Conservation (phyloP, 2,888 invertebrate species). For the Drosophila atroscutellata region DNA sequence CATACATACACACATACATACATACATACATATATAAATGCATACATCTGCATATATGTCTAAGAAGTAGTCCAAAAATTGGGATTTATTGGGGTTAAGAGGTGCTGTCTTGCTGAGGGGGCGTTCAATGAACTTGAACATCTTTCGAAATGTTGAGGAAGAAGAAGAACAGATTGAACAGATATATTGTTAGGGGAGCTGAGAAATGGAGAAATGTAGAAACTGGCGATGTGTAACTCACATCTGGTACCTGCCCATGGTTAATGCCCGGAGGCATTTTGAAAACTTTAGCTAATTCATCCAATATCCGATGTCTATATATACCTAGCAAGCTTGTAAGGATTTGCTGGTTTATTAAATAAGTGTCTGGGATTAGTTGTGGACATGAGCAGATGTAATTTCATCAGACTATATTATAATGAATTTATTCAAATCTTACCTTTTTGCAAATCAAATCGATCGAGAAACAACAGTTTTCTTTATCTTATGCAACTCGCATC, state of each 20-base stretch:
- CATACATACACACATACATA: neutral
- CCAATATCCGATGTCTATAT: neutral
- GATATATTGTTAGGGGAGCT: neutral
- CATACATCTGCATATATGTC: too few relatives aligned
- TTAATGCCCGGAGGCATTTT: neutral
- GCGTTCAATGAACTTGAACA: conserved; percentile 55
- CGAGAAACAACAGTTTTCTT: too few relatives aligned
- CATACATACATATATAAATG: too few relatives aligned
- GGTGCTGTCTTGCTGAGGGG: conserved; percentile 16
- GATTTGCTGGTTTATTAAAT: neutral
- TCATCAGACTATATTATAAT: neutral
- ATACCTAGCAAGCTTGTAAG: neutral
- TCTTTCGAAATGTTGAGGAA: neutral
- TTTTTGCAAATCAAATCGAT: neutral
- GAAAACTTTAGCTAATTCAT: neutral
- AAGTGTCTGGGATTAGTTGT: neutral
- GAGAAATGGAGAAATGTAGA: neutral
- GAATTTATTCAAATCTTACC: neutral
- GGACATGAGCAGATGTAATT: neutral
- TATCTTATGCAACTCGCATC: too few relatives aligned
- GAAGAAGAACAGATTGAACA: neutral
- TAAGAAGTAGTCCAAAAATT: conserved; percentile 16
- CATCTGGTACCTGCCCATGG: neutral
- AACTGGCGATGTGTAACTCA: neutral
- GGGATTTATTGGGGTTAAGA: conserved; percentile 47